Conservation (phyloP, 2,888 invertebrate species). For the Hecatera dysodea region DNA sequence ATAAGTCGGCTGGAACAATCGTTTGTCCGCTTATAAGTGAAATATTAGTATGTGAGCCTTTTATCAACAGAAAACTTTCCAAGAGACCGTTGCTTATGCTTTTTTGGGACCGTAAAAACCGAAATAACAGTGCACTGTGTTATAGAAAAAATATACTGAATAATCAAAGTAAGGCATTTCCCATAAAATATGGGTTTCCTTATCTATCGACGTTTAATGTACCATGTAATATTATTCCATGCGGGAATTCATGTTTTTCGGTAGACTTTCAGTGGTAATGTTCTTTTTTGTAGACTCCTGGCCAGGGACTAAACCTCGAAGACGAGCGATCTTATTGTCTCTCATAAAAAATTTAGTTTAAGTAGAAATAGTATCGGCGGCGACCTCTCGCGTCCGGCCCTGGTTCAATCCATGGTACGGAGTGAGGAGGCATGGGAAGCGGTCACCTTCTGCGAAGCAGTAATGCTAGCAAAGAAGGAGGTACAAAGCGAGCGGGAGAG, state of each 20-base stretch:
- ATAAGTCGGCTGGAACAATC: constrained; percentile 45
- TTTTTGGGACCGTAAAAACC: too few species aligned
- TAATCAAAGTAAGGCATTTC: background rate
- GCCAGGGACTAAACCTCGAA: too few species aligned
- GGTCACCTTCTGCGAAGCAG: too few species aligned
- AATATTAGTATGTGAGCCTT: constrained; percentile 13
- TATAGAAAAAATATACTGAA: constrained; percentile 1
- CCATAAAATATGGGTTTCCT: background rate
- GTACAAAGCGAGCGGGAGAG: too few species aligned
- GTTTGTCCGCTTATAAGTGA: constrained; percentile 43
- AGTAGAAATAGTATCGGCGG: too few species aligned
- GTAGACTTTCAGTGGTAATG: background rate
- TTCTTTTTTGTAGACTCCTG: background rate
- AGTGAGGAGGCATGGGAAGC: too few species aligned
- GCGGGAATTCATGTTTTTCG: background rate
- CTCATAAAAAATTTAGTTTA: background rate
- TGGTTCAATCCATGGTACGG: too few species aligned
- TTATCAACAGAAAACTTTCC: background rate
- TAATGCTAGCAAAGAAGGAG: too few species aligned
- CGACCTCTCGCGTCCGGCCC: too few species aligned
- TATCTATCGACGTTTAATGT: constrained; percentile 1
- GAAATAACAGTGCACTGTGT: too few species aligned
- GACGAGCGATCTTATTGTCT: background rate
- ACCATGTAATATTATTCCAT: background rate
- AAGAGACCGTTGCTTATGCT: too few species aligned